Evolutionary conservation across 2,797 vertebrate species (phyloP).

Genomic region (Micropoecilia bifurca): DNA sequence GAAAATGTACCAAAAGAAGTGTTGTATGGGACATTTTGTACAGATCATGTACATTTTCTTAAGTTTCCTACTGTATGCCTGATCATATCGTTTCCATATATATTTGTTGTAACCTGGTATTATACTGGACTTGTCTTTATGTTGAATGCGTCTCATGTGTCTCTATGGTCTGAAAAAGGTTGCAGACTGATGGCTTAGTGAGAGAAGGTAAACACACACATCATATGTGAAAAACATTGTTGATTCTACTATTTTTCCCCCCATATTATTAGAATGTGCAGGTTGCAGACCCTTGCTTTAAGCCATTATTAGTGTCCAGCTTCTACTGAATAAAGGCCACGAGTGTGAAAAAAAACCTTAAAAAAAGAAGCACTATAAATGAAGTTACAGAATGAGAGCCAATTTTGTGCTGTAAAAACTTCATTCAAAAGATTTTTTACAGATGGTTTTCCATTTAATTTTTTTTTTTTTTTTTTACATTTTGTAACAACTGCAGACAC

Average conservation of each 20-base stretch:
- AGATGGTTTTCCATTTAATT: neutral
- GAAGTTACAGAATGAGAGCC: neutral
- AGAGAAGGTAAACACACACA: too few species aligned
- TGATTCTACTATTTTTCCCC: too few species aligned
- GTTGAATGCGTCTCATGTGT: neutral
- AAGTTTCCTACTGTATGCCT: neutral
- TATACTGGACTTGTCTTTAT: neutral
- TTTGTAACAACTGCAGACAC: neutral
- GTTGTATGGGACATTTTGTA: neutral
- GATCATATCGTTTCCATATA: neutral
- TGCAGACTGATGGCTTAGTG: too few species aligned
- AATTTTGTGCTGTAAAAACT: neutral
- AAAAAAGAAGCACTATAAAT: neutral
- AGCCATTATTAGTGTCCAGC: neutral
- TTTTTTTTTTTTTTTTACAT: neutral
- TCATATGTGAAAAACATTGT: too few species aligned
- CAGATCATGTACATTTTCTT: neutral
- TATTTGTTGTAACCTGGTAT: neutral
- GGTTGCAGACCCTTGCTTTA: neutral
- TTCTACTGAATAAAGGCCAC: neutral
- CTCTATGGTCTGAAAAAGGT: too few species aligned
- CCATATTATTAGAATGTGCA: too few species aligned
- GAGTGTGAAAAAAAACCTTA: too few species aligned
- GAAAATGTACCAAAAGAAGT: neutral
- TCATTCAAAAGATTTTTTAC: neutral